These are phyloP conservation scores for Philopedon plagiatum DNA, from an alignment of 2,888 invertebrate species.

Conservation along the genomic window DNA sequence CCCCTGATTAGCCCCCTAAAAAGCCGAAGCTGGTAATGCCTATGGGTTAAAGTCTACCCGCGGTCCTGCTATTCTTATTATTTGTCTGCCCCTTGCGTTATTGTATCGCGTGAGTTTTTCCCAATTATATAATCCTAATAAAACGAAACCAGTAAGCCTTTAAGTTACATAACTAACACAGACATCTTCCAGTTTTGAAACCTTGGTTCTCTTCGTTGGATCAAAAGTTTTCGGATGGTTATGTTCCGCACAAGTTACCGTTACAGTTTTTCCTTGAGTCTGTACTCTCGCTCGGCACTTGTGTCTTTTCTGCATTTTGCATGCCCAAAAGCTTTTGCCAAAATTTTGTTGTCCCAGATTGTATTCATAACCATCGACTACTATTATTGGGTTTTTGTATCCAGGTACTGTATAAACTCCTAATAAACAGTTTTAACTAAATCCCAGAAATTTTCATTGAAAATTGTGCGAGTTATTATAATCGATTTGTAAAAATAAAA, in stretches of 20 bases:
- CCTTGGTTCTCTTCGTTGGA: background rate
- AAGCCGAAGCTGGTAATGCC: too few species aligned
- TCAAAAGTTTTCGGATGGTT: constrained; percentile 23
- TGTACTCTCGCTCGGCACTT: constrained; percentile 22
- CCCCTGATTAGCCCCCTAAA: too few species aligned
- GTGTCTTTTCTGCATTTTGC: constrained; percentile 13
- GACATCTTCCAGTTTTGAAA: constrained; percentile 17
- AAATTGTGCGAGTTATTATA: too few species aligned
- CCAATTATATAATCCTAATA: too few species aligned
- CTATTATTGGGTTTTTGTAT: constrained; percentile 55
- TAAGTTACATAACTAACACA: background rate
- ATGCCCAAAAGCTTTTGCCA: constrained; percentile 54
- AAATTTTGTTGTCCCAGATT: constrained; percentile 46
- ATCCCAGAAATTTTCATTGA: too few species aligned
- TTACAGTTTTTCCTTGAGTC: constrained; percentile 29
- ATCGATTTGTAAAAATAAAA: too few species aligned
- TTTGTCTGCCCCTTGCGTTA: too few species aligned
- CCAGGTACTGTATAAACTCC: constrained; percentile 24
- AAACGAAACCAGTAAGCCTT: too few species aligned
- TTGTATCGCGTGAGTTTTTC: too few species aligned
- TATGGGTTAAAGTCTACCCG: too few species aligned
- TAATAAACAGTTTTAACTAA: background rate
- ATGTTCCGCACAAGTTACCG: constrained; percentile 5
- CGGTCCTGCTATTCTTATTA: too few species aligned
- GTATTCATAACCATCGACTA: constrained; percentile 53